Percentiles rank a stretch among this genome's conserved stretches.
Conservation (phyloP, 2,888 invertebrate genomes). For the Acanthococcus lagerstroemiae region DNA sequence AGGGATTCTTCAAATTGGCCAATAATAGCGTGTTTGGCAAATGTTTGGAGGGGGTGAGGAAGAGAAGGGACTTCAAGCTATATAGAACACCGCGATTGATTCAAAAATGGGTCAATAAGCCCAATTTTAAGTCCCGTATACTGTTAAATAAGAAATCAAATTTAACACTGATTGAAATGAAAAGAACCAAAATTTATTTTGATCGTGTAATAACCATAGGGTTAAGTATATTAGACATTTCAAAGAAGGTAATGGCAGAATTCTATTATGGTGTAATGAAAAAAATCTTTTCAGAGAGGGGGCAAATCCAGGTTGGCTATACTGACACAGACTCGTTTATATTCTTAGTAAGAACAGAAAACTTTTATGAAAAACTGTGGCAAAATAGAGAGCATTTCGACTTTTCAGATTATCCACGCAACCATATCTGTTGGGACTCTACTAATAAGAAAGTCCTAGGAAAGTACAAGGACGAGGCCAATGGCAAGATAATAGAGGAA, state of each 20-base stretch:
- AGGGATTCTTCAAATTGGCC: conserved; percentile 32
- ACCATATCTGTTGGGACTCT: no score
- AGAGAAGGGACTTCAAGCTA: conserved; percentile 44
- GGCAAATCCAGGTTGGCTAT: no score
- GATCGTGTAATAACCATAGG: conserved; percentile 14
- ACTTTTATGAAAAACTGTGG: no score
- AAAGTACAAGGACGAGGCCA: no score
- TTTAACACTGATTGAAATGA: not conserved
- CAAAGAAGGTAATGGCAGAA: conserved; percentile 28
- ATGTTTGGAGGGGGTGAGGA: conserved; percentile 37
- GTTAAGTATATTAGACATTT: conserved; percentile 26
- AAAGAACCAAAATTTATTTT: not conserved
- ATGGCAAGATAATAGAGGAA: no score
- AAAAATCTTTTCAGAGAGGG: no score
- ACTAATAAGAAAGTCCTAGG: no score
- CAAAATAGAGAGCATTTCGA: no score
- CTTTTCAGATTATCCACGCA: no score
- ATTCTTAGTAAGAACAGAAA: conserved; percentile 16
- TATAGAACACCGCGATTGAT: conserved; percentile 43
- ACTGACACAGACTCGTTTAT: conserved; percentile 17
- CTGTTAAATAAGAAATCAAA: conserved; percentile 8
- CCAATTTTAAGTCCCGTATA: no score
- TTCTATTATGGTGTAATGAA: conserved; percentile 29
- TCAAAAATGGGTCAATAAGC: conserved; percentile 40
- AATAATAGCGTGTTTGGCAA: conserved; percentile 6